Evolutionary conservation across 2,888 invertebrate genomes (phyloP), one percentile per base, ranked within the genome.

Genomic region (Patella pellucida): DNA sequence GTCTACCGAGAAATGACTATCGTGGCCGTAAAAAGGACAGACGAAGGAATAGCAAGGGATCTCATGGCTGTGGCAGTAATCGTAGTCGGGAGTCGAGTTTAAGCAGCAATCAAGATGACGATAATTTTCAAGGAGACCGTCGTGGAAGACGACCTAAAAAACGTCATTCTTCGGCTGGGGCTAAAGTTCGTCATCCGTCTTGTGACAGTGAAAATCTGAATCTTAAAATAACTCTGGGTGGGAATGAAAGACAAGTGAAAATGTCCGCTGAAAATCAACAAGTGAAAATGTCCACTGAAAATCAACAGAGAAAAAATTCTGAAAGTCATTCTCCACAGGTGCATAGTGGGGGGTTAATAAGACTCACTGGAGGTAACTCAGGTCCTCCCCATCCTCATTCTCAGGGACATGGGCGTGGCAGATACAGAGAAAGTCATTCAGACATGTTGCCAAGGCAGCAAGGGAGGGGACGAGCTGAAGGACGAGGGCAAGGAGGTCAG

Each of bases 11-110:
- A 9, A 62, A 62, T 62, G 74, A 76, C 68, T 77, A 74, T 69
- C 54, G 76, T 14, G 74, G 73, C 9, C 16, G 79, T 31, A 69
- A 72, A 73, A 71, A 69, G 52, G 72, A 75, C 19, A 68, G 75
- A n/a, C 31, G 73, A 56, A 68, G 71, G 41, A 69, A 51, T 19
- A 41, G 72, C 16, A 70, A 75, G 12, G 52, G 77, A 71, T 68
- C 79, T 69, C 67, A 80, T 52, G 78, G 79, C 74, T 73, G 73
- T 56, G 68, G 76, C 51, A 80, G 82, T 69, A 78, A 81, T 31
- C 75, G 82, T 67, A 83, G 83, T 74, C 72, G 84, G 15, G 84
- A 83, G 52, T 84, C 85, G 14, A 86, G 85, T 76, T 78, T 83
- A 11, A 81, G 83, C 23, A 85, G 85, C 77, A 77, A 76, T 27